phyloP scores from a whole-genome alignment of 1,140 invertebrate species.

The Solenopsis invicta region DNA sequence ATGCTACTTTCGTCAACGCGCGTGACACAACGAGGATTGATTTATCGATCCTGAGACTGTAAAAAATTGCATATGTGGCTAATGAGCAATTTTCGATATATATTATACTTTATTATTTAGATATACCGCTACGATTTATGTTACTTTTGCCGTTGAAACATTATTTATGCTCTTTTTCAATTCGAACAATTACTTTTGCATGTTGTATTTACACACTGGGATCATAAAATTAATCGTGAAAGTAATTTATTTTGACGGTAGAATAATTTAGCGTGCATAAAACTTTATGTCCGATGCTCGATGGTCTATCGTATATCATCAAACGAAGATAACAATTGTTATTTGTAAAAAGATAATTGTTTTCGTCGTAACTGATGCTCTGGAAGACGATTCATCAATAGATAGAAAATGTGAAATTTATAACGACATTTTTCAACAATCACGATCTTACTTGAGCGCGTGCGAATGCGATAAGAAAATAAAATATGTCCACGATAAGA shows the following conservation, averaged over 20 bases:
- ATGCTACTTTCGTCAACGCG: conserved; percentile 51
- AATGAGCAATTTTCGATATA: background rate
- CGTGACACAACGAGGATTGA: conserved; percentile 34
- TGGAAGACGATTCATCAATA: background rate
- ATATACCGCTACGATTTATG: background rate
- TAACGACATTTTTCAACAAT: conserved; percentile 4
- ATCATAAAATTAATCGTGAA: conserved; percentile 27
- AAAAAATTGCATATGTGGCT: background rate
- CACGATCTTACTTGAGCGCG: background rate
- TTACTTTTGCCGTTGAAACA: background rate
- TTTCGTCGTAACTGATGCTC: conserved; percentile 10
- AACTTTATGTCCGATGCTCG: conserved; percentile 13
- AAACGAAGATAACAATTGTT: conserved; percentile 11
- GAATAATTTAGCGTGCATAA: conserved; percentile 20
- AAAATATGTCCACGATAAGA: background rate
- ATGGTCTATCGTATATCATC: conserved; percentile 21
- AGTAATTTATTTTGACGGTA: conserved; percentile 15
- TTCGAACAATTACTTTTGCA: conserved; percentile 9
- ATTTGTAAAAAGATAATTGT: conserved; percentile 21
- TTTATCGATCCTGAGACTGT: conserved; percentile 16
- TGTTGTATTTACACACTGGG: background rate
- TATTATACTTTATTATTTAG: background rate
- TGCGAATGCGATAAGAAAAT: conserved; percentile 3
- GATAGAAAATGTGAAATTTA: conserved; percentile 23
- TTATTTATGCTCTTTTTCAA: conserved; percentile 20